phyloP scores from a whole-genome alignment of 35 echinoderm and acorn worm species.

The Anneissia japonica region DNA sequence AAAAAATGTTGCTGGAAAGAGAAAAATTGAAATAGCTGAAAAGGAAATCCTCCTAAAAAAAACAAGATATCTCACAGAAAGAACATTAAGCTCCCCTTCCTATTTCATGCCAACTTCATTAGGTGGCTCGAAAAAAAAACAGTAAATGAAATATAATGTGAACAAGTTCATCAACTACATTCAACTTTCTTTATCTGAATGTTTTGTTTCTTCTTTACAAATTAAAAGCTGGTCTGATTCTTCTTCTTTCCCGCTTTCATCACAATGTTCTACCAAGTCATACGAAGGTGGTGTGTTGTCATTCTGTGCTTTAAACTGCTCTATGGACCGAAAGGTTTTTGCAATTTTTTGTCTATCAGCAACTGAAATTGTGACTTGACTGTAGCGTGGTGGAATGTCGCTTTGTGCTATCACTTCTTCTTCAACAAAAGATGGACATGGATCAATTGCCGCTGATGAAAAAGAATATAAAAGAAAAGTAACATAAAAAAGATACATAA shows the following conservation, averaged over 20 bases:
- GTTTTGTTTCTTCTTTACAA: neutral
- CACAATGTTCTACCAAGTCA: neutral
- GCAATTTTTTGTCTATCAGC: neutral
- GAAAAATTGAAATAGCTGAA: no score
- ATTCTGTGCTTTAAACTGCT: neutral
- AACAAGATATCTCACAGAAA: no score
- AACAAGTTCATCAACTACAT: no score
- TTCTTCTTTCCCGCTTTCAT: neutral
- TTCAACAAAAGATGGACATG: neutral
- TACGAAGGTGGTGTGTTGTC: neutral
- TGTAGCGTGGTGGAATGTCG: neutral
- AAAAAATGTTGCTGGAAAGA: no score
- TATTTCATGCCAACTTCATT: no score
- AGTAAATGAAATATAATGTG: no score
- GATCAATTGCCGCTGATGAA: neutral
- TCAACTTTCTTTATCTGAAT: neutral
- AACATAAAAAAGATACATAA: no score
- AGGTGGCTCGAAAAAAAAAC: no score
- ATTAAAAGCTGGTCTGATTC: neutral
- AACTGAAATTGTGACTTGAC: neutral
- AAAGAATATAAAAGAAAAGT: neutral
- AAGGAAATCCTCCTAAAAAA: no score
- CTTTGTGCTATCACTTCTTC: neutral
- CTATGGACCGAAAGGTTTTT: neutral
- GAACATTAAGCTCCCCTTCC: no score